Base-by-base conservation (phyloP, 2,888 invertebrate species). In the Cryptocheilus praepositus region DNA sequence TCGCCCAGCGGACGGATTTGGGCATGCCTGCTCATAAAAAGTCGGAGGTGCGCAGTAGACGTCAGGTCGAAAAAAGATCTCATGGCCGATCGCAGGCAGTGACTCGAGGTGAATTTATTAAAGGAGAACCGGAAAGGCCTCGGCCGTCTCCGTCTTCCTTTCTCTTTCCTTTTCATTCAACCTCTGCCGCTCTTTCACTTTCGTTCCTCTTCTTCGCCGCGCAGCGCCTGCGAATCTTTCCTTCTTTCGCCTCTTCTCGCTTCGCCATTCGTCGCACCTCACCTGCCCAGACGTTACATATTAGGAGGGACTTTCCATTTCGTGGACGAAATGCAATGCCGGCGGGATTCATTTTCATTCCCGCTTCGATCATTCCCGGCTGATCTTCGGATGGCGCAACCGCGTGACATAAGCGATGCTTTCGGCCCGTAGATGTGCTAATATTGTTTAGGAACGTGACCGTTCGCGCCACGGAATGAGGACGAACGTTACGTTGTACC, bases 21-120 rank as follows among this genome's bases (percentile, higher is more conserved):
- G 43, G 13, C 55, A n/a, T 43, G 36, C 8, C 0, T 0, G 43
- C 4, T 18, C 3, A 21, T 4, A 15, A 49, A 16, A 55, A 2
- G 15, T 36, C 52, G 16, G 5, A 3, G 25, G 43, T 28, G 54
- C 58, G 44, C 18, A 44, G 51, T 22, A 0, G 16, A 3, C 53
- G 44, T 44, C 19, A 44, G 45, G 15, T 54, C 53, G 44, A 51
- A 57, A 64, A 60, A 59, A 60, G 22, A 56, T 62, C 65, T 64
- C 56, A 49, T 49, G 62, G 64, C 49, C 56, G 70, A 61, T 68
- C 63, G 18, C 7, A 18, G 25, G 16, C 54, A 57, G 49, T 49
- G 61, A 61, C 64, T 55, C 51, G 55, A n/a, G 55, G 51, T 49
- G 43, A 69, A 22, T 61, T 71, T 55, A 61, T 64, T 61, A 53